phyloP scores from a whole-genome alignment of 2,113 vertebrate species.

The Oreochromis niloticus region DNA sequence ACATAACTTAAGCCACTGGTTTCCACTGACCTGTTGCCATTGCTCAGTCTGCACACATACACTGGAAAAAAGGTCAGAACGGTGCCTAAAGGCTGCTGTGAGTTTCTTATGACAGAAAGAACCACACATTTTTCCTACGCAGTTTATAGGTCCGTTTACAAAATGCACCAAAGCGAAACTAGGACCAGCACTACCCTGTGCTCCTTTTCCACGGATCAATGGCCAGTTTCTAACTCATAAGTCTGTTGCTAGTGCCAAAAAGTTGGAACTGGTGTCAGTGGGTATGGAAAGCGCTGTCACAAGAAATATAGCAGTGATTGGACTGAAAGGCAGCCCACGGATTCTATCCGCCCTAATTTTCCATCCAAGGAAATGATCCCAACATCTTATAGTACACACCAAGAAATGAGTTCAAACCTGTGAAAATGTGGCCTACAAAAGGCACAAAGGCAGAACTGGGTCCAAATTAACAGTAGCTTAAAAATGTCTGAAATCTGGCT shows the following conservation, averaged over 20 bases:
- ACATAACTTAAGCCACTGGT: background rate
- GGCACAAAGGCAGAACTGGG: fast-evolving
- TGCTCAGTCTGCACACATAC: background rate
- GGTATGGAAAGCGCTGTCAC: background rate
- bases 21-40: background rate
- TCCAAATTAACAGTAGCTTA: background rate
- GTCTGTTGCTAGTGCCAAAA: background rate
- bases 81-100: background rate
- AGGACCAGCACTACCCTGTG: background rate
- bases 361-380: background rate
- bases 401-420: background rate
- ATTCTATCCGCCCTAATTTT: background rate
- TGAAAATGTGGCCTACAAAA: background rate
- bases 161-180: background rate
- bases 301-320: background rate
- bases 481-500: background rate
- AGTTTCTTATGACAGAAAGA: background rate
- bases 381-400: background rate
- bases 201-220: fast-evolving
- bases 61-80: background rate
- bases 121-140: background rate
- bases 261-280: background rate
- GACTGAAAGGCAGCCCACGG: background rate
- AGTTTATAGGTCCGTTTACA: fast-evolving
- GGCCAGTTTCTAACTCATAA: background rate